phyloP scores from a whole-genome alignment of 2,888 invertebrate genomes.

The Dendrolimus houi region DNA sequence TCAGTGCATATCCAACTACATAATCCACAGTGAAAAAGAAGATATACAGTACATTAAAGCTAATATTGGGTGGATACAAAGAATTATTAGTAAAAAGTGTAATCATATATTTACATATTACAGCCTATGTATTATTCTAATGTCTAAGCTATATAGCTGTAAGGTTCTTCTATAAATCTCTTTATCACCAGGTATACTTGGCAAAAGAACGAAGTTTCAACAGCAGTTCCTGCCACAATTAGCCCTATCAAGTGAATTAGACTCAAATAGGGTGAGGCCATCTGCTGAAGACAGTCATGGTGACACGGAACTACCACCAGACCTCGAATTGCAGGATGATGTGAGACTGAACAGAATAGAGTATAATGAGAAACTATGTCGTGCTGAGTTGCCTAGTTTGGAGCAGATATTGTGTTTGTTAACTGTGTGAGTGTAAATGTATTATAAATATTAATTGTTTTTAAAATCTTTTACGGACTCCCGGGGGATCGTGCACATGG shows the following conservation, averaged over 20 bases:
- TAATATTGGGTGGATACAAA: too few species aligned
- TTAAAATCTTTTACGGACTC: too few species aligned
- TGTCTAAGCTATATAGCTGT: too few species aligned
- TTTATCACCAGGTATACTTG: constrained; percentile 80
- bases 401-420: constrained; percentile 88
- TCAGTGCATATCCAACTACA: too few species aligned
- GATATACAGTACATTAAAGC: too few species aligned
- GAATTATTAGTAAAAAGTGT: too few species aligned
- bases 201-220: constrained; percentile 94
- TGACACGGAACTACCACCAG: constrained; percentile 73
- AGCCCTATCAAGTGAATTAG: constrained; percentile 79
- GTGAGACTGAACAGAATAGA: constrained; percentile 87
- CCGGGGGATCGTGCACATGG: too few species aligned
- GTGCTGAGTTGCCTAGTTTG: constrained; percentile 79
- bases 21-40: too few species aligned
- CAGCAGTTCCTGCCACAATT: constrained; percentile 89
- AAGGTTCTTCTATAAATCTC: too few species aligned
- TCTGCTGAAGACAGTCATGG: constrained; percentile 69
- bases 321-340: constrained; percentile 89
- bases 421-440: constrained; percentile 78
- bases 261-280: constrained; percentile 48
- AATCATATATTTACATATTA: too few species aligned
- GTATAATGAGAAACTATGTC: constrained; percentile 75
- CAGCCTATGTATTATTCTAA: too few species aligned
- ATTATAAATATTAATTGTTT: background rate